phyloP scores from a whole-genome alignment of 2,113 vertebrate genomes.

The Phycodurus eques region DNA sequence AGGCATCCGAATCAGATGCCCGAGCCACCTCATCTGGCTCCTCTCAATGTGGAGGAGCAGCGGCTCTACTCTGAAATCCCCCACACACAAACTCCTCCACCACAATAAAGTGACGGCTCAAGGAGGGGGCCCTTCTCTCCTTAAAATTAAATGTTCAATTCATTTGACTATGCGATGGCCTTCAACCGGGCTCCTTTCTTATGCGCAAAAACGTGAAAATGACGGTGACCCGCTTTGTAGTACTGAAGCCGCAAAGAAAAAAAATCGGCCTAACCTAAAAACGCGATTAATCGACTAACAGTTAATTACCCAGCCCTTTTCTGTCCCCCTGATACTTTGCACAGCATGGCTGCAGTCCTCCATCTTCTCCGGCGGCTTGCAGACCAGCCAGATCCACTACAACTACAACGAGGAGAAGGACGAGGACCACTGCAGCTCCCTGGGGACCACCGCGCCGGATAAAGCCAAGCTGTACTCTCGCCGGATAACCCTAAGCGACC shows the following conservation, averaged over 20 bases:
- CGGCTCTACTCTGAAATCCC: too few relatives aligned
- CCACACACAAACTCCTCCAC: too few relatives aligned
- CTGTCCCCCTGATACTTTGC: slow-evolving; percentile 3
- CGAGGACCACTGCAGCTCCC: slow-evolving; percentile 96
- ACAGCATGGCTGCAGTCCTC: slow-evolving; percentile 96
- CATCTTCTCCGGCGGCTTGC: slow-evolving; percentile 93
- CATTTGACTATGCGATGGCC: not conserved
- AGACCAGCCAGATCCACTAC: slow-evolving; percentile 98
- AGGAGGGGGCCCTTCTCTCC: too few relatives aligned
- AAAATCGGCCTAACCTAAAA: too few relatives aligned
- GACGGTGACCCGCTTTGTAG: not conserved
- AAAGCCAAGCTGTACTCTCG: slow-evolving; percentile 85
- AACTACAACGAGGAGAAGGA: slow-evolving; percentile 99
- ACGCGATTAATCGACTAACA: too few relatives aligned
- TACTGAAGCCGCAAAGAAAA: too few relatives aligned
- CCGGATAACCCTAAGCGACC: slow-evolving; percentile 84
- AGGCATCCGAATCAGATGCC: too few relatives aligned
- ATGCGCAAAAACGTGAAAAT: too few relatives aligned
- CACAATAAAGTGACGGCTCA: too few relatives aligned
- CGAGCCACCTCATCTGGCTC: too few relatives aligned
- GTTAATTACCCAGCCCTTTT: not conserved
- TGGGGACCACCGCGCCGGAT: slow-evolving; percentile 85
- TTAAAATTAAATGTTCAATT: too few relatives aligned
- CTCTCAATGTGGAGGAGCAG: too few relatives aligned
- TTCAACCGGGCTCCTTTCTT: not conserved